Evolutionary conservation across 2,113 vertebrate genomes (phyloP).

Genomic region (Crotalus tigris): DNA sequence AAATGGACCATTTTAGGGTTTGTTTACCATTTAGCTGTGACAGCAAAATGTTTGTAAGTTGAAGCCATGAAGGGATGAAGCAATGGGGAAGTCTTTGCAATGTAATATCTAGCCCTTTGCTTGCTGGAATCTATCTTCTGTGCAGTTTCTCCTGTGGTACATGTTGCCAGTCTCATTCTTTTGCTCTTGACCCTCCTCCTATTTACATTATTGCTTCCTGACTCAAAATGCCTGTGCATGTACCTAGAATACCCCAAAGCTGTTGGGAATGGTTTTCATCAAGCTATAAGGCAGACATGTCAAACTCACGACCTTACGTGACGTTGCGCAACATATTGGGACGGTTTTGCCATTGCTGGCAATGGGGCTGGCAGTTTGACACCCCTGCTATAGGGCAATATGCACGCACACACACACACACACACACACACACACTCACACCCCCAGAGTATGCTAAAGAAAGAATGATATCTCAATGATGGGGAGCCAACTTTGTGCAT

Average conservation of each 20-base stretch:
- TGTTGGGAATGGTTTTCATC: neutral
- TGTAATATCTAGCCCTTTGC: neutral
- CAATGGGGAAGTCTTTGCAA: neutral
- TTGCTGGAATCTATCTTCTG: neutral
- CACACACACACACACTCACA: no score
- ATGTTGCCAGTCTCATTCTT: neutral
- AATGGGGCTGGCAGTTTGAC: no score
- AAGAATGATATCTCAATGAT: neutral
- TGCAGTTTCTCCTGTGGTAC: neutral
- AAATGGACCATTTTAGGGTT: conserved; percentile 33
- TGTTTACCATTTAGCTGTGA: conserved; percentile 45
- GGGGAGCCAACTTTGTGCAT: neutral
- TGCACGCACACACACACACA: neutral
- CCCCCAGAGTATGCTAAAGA: neutral
- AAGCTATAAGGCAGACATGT: neutral
- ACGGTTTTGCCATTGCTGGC: no score
- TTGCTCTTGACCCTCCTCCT: neutral
- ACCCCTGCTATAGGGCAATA: neutral
- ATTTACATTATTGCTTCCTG: neutral
- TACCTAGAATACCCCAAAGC: neutral
- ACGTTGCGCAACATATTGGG: no score
- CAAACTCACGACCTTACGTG: no score
- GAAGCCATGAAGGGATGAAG: conserved; percentile 17
- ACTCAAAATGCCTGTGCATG: neutral
- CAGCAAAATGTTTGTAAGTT: conserved; percentile 47